Percentiles rank a stretch among this genome's conserved stretches.
These are phyloP conservation scores for Eupelmus urozonus DNA, from an alignment of 2,888 invertebrate genomes.

Conservation along the genomic window DNA sequence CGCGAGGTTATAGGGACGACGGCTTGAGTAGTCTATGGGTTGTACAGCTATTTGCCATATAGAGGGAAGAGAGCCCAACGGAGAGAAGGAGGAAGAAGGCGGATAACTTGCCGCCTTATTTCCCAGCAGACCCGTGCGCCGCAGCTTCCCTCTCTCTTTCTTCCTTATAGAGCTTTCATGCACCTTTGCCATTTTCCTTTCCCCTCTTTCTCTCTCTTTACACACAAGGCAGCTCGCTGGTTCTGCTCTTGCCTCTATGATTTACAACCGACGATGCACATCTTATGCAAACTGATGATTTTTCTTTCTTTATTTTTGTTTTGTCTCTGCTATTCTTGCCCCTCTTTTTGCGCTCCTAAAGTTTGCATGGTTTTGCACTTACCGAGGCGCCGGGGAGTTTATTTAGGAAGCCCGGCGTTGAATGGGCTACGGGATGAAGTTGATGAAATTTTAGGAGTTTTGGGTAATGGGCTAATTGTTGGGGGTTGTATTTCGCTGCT, in stretches of 20 bases:
- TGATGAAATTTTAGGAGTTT: background rate
- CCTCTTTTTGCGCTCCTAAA: conserved; percentile 13
- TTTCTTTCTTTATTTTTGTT: conserved; percentile 39
- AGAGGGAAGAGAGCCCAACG: conserved; percentile 63
- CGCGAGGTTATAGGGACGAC: conserved; percentile 56
- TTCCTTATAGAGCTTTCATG: conserved; percentile 22
- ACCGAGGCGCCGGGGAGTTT: background rate
- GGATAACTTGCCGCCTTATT: conserved; percentile 76
- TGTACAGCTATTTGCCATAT: conserved; percentile 71
- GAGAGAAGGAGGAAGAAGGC: conserved; percentile 61
- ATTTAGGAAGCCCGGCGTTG: background rate
- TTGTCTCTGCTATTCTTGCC: conserved; percentile 6
- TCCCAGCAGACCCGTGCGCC: conserved; percentile 74
- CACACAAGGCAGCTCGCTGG: too few species aligned
- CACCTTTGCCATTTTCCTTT: conserved; percentile 38
- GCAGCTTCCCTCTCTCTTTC: conserved; percentile 39
- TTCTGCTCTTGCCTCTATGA: conserved; percentile 63
- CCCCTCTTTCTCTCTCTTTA: conserved; percentile 2
- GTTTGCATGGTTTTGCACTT: conserved; percentile 45
- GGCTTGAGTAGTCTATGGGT: conserved; percentile 65
- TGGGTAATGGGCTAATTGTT: background rate
- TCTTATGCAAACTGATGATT: conserved; percentile 66
- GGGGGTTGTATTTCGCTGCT: too few species aligned
- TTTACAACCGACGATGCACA: conserved; percentile 73
- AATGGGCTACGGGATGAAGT: background rate